A percentile compares a stretch with the other conserved stretches of the same genome.
Conservation (phyloP, 2,797 vertebrate species). For the Psittacula derbiana region DNA sequence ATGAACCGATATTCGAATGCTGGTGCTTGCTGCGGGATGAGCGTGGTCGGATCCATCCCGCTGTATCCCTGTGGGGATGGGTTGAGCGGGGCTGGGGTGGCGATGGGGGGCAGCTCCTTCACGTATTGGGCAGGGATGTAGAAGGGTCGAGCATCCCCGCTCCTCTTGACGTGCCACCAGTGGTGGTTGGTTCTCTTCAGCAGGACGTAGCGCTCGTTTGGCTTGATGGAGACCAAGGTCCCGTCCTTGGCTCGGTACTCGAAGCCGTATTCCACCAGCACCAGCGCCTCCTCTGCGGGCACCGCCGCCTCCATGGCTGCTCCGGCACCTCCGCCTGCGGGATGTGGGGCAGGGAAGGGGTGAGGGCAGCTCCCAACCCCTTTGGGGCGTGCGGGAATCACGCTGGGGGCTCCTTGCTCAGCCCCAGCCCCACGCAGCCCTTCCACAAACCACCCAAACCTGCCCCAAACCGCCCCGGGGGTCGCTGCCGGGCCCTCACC, state of each 20-base stretch:
- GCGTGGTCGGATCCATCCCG: background rate
- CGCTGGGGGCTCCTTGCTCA: rapidly evolving
- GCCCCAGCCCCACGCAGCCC: rapidly evolving
- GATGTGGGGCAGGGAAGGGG: background rate
- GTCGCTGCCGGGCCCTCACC: background rate
- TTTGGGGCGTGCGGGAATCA: rapidly evolving
- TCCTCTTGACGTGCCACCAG: slow-evolving; percentile 81
- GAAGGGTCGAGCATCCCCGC: slow-evolving; percentile 71
- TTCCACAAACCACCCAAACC: background rate
- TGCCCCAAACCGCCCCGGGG: background rate
- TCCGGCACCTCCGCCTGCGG: slow-evolving; percentile 26
- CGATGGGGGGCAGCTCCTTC: slow-evolving; percentile 73
- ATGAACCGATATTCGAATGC: slow-evolving; percentile 73
- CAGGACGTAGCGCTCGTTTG: slow-evolving; percentile 79
- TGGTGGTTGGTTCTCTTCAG: slow-evolving; percentile 78
- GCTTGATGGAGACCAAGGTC: slow-evolving; percentile 74
- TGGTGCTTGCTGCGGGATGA: background rate
- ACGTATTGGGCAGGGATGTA: slow-evolving; percentile 82
- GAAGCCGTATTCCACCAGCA: slow-evolving; percentile 80
- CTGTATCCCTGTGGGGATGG: rapidly evolving
- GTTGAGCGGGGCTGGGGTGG: background rate
- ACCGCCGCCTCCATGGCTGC: slow-evolving; percentile 65
- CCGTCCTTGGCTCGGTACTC: slow-evolving; percentile 79
- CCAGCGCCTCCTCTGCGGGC: slow-evolving; percentile 68
- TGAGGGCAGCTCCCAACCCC: background rate